Evolutionary conservation across 1,140 invertebrate species (phyloP).

Genomic region (Bombus haemorrhoidalis): DNA sequence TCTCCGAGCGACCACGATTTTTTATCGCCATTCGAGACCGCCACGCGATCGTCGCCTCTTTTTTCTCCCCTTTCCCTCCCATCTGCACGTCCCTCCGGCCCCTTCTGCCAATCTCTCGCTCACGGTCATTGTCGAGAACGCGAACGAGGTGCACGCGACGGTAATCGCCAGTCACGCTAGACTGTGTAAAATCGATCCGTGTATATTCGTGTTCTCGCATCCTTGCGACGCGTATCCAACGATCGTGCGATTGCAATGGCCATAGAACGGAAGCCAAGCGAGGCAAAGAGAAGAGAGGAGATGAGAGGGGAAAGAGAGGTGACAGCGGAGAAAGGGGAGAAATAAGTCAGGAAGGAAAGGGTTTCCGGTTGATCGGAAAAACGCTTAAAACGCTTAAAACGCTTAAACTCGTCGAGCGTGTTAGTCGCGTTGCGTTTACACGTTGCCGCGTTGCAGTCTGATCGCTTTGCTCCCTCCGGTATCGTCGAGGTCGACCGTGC

Average conservation of each 20-base stretch:
- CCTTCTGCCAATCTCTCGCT: not conserved
- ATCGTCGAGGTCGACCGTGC: conserved; percentile 24
- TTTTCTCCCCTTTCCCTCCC: not conserved
- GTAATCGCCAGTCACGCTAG: conserved; percentile 48
- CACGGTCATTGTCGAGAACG: conserved; percentile 63
- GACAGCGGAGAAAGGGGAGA: not conserved
- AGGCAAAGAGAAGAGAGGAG: too few relatives aligned
- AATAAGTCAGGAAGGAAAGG: not conserved
- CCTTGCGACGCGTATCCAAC: not conserved
- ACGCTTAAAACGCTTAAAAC: not conserved
- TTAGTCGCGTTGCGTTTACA: not conserved
- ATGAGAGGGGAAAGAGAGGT: not conserved
- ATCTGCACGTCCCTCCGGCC: too few relatives aligned
- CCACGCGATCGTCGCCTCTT: not conserved
- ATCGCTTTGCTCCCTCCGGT: not conserved
- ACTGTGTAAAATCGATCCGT: not conserved
- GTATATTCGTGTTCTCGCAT: not conserved
- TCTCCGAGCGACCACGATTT: not conserved
- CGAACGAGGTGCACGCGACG: conserved; percentile 38
- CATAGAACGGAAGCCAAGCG: too few relatives aligned
- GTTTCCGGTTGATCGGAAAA: conserved; percentile 42
- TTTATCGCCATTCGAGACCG: not conserved
- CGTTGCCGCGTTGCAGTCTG: not conserved
- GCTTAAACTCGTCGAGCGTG: not conserved
- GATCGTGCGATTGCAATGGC: not conserved